A percentile compares a stretch with the other conserved stretches of the same genome.
Evolutionary conservation across 2,797 vertebrate species (phyloP).

Genomic region (Etheostoma perlongum): DNA sequence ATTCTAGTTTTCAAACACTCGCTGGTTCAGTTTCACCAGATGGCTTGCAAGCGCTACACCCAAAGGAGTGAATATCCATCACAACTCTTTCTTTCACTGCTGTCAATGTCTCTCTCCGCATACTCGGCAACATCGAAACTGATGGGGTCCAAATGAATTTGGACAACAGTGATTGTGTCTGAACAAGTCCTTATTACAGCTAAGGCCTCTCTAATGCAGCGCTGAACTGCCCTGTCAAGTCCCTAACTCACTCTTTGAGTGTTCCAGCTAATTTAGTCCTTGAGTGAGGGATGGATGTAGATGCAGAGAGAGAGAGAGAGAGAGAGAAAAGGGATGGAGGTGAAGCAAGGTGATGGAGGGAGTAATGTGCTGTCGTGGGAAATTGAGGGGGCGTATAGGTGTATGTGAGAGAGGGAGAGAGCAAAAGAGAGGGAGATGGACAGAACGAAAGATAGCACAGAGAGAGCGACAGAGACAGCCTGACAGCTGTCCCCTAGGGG

Average conservation of each 20-base stretch:
- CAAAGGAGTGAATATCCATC: slow-evolving; percentile 77
- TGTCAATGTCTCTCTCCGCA: slow-evolving; percentile 55
- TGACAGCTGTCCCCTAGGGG: slow-evolving; percentile 81
- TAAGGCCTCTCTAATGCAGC: slow-evolving; percentile 69
- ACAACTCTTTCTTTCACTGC: slow-evolving; percentile 57
- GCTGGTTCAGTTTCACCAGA: slow-evolving; percentile 78
- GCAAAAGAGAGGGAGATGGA: slow-evolving; percentile 60
- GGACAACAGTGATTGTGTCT: slow-evolving; percentile 80
- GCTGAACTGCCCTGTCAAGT: slow-evolving; percentile 74
- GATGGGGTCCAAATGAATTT: slow-evolving; percentile 83
- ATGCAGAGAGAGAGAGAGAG: slow-evolving; percentile 40
- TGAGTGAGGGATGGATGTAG: slow-evolving; percentile 72
- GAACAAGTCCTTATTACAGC: slow-evolving; percentile 78
- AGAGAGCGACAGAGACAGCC: slow-evolving; percentile 64
- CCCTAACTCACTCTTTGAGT: slow-evolving; percentile 71
- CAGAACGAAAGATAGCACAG: slow-evolving; percentile 69
- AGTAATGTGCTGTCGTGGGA: slow-evolving; percentile 76
- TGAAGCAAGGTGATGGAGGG: slow-evolving; percentile 74
- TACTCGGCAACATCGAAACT: slow-evolving; percentile 65
- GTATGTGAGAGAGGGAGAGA: slow-evolving; percentile 65
- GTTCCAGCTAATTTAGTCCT: slow-evolving; percentile 80
- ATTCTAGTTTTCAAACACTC: slow-evolving; percentile 48
- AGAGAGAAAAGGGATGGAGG: slow-evolving; percentile 44
- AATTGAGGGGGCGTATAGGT: slow-evolving; percentile 69
- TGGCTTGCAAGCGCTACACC: slow-evolving; percentile 74